Evolutionary conservation across 2,113 vertebrate genomes (phyloP), one percentile per base, ranked within the genome.

Genomic region (Chionodraco myersi): DNA sequence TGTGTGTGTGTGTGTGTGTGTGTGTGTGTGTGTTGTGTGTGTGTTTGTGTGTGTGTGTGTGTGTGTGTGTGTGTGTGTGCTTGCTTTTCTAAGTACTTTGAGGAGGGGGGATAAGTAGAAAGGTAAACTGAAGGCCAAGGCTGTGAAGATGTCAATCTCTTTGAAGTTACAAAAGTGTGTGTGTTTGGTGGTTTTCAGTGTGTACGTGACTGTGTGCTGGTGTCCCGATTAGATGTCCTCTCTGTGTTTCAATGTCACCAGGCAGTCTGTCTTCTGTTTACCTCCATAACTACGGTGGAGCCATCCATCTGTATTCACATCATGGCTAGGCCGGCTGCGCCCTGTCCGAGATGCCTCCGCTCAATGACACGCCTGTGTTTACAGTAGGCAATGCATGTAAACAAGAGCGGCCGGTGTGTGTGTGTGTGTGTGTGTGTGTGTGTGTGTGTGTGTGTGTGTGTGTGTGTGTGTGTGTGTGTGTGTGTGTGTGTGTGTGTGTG

Each of bases 301-400:
- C 57, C 81, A 30, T 44, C 79, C 58, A 36, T 77, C 75, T 82
- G 76, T 54, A 14, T 61, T 79, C 68, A 51, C 81, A 67, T 49
- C 47, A 47, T 44, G 62, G 78, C 85, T 72, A 79, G 72, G 6
- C 75, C n/a, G 76, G 54, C 82, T 70, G 60, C 21, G 6, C 84
- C 66, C 73, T 56, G 70, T 82, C 80, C 66, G 77, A 66, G 59
- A 80, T 41, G 72, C 70, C 64, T 87, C 76, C 72, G 60, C 69
- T 54, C 69, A 77, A 72, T 80, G 82, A 88, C 76, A 91, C 90
- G 91, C 90, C 91, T 92, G 84, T 92, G 87, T 91, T 93, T 92
- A 92, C 85, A 80, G 65, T 91, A 56, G 36, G 65, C 18, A 44
- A 41, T 72, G 56, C 77, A n/a, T 79, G 66, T 90, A 88, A 89